Percentiles rank a stretch among this genome's conserved stretches.
These are phyloP conservation scores for Psittacula derbiana DNA, from an alignment of 2,797 vertebrate genomes.

Conservation along the genomic window DNA sequence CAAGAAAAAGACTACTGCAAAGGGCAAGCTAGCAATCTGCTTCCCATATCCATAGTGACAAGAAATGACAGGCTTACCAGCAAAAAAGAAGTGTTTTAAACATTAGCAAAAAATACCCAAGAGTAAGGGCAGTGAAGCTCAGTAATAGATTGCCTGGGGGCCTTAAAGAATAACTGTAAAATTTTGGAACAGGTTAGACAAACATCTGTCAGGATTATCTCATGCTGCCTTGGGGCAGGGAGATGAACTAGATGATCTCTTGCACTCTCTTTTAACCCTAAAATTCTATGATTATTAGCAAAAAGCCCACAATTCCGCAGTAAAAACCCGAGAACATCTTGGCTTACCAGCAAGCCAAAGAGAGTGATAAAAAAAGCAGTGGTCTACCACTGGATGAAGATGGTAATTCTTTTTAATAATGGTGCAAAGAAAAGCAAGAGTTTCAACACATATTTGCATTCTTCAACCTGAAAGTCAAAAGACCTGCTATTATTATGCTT, in stretches of 20 bases:
- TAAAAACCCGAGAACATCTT: background rate
- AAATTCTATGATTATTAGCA: background rate
- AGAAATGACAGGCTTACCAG: background rate
- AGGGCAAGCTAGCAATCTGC: conserved; percentile 11
- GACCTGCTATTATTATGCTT: background rate
- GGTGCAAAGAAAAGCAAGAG: background rate
- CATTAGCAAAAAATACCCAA: background rate
- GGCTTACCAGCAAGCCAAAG: background rate
- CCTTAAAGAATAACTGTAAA: conserved; percentile 29
- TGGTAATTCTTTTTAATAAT: background rate
- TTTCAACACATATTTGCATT: background rate
- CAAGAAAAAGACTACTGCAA: background rate
- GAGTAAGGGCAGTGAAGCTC: background rate
- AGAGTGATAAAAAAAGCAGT: background rate
- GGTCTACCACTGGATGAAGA: background rate
- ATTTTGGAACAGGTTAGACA: conserved; percentile 50
- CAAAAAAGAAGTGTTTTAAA: background rate
- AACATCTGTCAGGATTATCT: conserved; percentile 59
- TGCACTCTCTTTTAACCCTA: conserved; percentile 4
- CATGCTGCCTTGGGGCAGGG: conserved; percentile 30
- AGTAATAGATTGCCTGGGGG: conserved; percentile 21
- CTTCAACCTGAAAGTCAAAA: background rate
- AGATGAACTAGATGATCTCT: conserved; percentile 41
- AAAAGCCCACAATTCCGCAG: background rate
- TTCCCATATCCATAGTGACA: conserved; percentile 10